phyloP scores from a whole-genome alignment of 2,113 vertebrate species.

The Cynocephalus volans region DNA sequence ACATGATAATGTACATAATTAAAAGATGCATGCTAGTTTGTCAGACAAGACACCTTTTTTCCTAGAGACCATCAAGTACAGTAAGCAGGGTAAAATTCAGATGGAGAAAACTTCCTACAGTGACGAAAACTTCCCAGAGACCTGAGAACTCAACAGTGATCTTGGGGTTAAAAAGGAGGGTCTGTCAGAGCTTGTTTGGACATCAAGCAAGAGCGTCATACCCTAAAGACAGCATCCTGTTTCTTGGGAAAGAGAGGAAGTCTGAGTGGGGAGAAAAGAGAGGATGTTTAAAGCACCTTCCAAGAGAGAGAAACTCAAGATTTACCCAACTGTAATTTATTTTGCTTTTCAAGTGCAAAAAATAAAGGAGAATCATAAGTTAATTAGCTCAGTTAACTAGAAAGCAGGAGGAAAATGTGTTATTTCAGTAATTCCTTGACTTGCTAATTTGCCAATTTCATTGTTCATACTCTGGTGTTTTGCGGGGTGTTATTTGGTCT shows the following conservation, averaged over 20 bases:
- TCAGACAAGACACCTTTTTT: background rate
- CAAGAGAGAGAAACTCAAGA: slow-evolving; percentile 40
- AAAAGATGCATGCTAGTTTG: background rate
- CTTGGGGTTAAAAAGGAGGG: background rate
- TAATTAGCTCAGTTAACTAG: background rate
- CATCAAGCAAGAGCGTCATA: background rate
- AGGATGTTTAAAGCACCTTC: background rate
- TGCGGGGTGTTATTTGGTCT: background rate
- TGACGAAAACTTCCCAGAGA: background rate
- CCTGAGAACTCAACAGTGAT: slow-evolving; percentile 3
- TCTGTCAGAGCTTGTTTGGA: background rate
- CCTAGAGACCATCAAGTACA: background rate
- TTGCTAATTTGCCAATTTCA: background rate
- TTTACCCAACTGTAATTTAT: background rate
- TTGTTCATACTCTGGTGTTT: background rate
- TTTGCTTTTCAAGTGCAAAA: slow-evolving; percentile 45
- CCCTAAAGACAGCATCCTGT: background rate
- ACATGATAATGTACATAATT: background rate
- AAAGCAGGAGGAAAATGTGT: background rate
- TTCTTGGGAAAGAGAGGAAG: slow-evolving; percentile 7
- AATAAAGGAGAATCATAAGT: background rate
- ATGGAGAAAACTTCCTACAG: background rate
- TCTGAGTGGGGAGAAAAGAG: background rate
- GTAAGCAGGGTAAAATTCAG: slow-evolving; percentile 32
- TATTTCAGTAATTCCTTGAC: background rate